Evolutionary conservation across 1,140 invertebrate species (phyloP), one percentile per base, ranked within the genome.

Genomic region (Solen grandis): DNA sequence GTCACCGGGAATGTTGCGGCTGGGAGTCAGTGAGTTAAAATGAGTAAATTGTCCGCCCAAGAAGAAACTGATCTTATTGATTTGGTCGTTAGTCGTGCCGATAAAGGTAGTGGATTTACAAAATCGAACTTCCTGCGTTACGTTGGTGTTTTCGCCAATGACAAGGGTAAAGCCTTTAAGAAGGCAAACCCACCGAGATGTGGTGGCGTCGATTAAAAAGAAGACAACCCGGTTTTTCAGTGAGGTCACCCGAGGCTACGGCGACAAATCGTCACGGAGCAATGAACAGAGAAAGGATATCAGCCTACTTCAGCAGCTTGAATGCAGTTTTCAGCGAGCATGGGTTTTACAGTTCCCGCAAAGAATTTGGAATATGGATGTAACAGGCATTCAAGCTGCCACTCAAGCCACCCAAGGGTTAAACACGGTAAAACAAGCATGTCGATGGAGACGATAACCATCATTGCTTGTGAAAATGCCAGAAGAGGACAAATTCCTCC

Each of bases 401-500:
- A 5, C 31, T 59, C 52, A 60, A 73, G 33, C 69, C 69, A 22
- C 3, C 13, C 0, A 73, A 73, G 22, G 69, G 57, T 57, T 16
- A 59, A 13, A 0, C 69, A 73, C 46, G 69, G 69, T 41, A 57
- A 29, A 22, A 4, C 31, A 1, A 73, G 50, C n/a, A 29, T 73
- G 25, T 73, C 69, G 2, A 10, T 33, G 22, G 69, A 73, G 46
- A 73, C 69, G 1, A 73, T 60, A 3, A 68, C 69, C 13, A 38
- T 73, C 2, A 73, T 73, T 59, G 69, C 69, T 0, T 73, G 69
- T 73, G 69, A 35, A 1, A 60, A 73, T 29, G 69, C 69, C 3
- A 19, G n/a, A 16, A 54, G 69, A 25, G 31, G 25, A 13, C 1
- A 35, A 8, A 73, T 73, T n/a, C 36, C 69, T 10, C 55, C 50